Conservation (phyloP, 2,797 vertebrate species). For the Zenarchopterus dispar region DNA sequence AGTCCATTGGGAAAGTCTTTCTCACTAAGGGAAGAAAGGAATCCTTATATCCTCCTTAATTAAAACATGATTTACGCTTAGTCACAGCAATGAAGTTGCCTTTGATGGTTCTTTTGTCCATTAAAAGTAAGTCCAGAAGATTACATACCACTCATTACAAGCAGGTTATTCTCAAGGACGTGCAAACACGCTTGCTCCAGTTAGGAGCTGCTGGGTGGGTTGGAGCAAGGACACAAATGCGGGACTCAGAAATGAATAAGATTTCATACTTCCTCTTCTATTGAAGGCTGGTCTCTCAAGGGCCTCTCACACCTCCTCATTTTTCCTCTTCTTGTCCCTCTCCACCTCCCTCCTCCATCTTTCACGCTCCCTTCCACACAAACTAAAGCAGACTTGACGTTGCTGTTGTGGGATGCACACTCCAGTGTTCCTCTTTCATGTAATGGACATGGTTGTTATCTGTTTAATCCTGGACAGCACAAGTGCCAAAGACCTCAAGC, state of each 20-base stretch:
- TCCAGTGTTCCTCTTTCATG: conserved; percentile 26
- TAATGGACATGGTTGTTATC: conserved; percentile 49
- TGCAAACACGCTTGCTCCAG: conserved; percentile 51
- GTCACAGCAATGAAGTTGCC: conserved; percentile 71
- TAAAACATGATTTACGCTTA: conserved; percentile 84
- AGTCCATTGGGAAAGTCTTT: conserved; percentile 71
- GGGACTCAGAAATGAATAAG: conserved; percentile 37
- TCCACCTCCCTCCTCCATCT: not conserved
- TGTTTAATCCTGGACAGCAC: conserved; percentile 20
- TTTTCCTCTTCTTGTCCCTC: conserved; percentile 16
- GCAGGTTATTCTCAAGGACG: conserved; percentile 79
- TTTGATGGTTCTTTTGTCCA: conserved; percentile 83
- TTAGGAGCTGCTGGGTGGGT: conserved; percentile 56
- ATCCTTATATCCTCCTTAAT: conserved; percentile 81
- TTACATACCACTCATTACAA: conserved; percentile 72
- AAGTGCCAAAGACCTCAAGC: conserved; percentile 51
- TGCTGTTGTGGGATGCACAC: conserved; percentile 10
- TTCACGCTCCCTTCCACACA: conserved; percentile 24
- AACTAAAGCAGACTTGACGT: conserved; percentile 41
- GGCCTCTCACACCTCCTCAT: conserved; percentile 43
- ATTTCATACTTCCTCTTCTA: conserved; percentile 37
- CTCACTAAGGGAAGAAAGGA: conserved; percentile 71
- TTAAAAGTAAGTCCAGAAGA: conserved; percentile 78
- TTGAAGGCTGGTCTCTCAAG: conserved; percentile 35
- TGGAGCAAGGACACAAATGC: conserved; percentile 51